Percentiles rank a stretch among this genome's conserved stretches.
Evolutionary conservation across 2,888 invertebrate species (phyloP).

Genomic region (Dione vanillae): DNA sequence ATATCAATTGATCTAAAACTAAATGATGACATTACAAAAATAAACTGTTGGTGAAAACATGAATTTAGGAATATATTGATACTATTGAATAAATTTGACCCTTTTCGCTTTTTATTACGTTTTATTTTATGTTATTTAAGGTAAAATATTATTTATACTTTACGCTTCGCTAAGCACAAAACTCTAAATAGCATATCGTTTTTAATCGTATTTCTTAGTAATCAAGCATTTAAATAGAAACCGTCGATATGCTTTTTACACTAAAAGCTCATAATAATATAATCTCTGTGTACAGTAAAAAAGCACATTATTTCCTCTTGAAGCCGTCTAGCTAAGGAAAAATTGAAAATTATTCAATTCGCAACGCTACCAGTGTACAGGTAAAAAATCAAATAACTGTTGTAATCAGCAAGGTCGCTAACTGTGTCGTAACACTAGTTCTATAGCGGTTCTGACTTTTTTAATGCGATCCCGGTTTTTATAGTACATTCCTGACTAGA

Average conservation of each 20-base stretch:
- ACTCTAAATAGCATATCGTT: not conserved
- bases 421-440: conserved; percentile 23
- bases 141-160: not conserved
- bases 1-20: too few relatives aligned
- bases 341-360: conserved; percentile 3
- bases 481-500: not conserved
- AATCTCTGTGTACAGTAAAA: not conserved
- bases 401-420: conserved; percentile 26
- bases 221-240: not conserved
- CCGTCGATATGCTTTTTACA: conserved; percentile 2
- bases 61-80: too few relatives aligned
- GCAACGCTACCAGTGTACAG: not conserved
- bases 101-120: too few relatives aligned
- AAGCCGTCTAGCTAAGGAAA: not conserved
- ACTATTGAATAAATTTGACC: too few relatives aligned
- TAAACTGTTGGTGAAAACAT: too few relatives aligned
- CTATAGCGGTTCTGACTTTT: conserved; percentile 24
- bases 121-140: too few relatives aligned
- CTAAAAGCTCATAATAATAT: conserved; percentile 11
- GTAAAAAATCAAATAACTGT: conserved; percentile 18
- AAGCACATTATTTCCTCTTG: not conserved
- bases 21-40: too few relatives aligned
- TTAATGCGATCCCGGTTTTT: conserved; percentile 17
- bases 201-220: conserved; percentile 6
- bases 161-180: conserved; percentile 1